Conservation (phyloP, 1,140 invertebrate genomes). For the Pseudomyrmex concolor region DNA sequence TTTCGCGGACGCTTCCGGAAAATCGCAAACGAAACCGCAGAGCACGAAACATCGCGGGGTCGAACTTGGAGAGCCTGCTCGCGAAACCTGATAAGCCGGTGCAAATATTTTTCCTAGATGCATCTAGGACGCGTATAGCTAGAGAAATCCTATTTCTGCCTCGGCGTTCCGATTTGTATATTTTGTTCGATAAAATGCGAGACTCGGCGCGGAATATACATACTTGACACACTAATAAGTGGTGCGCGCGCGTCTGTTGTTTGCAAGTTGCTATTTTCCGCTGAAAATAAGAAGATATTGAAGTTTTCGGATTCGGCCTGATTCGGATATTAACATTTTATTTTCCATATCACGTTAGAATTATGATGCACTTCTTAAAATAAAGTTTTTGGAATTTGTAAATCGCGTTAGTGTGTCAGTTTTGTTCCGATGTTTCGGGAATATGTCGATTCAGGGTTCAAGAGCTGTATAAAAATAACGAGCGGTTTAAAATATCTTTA, state of each 20-base stretch:
- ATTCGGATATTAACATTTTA: no score
- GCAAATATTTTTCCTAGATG: conserved; percentile 55
- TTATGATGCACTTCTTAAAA: background rate
- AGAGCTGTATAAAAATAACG: no score
- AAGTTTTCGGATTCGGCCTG: no score
- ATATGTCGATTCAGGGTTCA: no score
- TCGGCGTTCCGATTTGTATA: conserved; percentile 39
- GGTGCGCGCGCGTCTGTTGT: background rate
- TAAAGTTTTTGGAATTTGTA: no score
- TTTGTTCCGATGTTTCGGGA: no score
- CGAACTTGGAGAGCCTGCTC: conserved; percentile 41
- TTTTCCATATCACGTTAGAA: background rate
- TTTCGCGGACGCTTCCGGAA: conserved; percentile 63
- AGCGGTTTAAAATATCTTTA: no score
- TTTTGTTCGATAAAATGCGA: conserved; percentile 36
- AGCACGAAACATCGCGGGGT: conserved; percentile 49
- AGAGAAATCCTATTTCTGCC: conserved; percentile 45
- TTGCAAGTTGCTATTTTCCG: background rate
- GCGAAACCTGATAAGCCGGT: conserved; percentile 47
- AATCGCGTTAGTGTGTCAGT: no score
- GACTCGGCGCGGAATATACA: conserved; percentile 15
- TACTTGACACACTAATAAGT: conserved; percentile 45
- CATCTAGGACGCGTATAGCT: conserved; percentile 32
- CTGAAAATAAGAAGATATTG: background rate
- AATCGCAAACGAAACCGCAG: conserved; percentile 52